These are phyloP conservation scores for Taenioides sp. DNA, from an alignment of 2,797 vertebrate species.

Conservation along the genomic window DNA sequence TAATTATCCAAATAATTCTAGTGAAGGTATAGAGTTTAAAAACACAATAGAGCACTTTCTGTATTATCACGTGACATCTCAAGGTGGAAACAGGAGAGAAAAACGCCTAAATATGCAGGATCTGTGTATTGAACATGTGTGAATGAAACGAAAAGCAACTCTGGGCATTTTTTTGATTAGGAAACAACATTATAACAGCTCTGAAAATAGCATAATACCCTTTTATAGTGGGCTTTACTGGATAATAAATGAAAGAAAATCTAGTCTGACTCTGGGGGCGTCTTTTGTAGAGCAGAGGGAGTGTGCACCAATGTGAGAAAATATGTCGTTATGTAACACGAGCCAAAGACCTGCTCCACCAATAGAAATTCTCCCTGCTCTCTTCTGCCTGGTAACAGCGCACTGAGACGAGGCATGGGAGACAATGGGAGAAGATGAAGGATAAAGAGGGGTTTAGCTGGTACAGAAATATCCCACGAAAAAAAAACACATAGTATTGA, in stretches of 20 bases:
- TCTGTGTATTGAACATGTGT: too few species aligned
- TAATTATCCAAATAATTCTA: too few species aligned
- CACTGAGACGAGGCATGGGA: constrained; percentile 28
- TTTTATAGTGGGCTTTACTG: neutral
- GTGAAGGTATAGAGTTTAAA: too few species aligned
- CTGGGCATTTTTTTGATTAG: too few species aligned
- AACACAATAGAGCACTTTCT: too few species aligned
- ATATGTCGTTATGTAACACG: constrained; percentile 59
- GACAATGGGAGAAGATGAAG: constrained; percentile 19
- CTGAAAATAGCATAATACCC: too few species aligned
- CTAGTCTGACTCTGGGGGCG: constrained; percentile 31
- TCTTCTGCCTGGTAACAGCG: constrained; percentile 74
- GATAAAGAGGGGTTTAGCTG: neutral
- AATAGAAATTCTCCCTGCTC: constrained; percentile 64
- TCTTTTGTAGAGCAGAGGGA: constrained; percentile 49
- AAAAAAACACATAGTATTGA: neutral
- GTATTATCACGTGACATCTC: too few species aligned
- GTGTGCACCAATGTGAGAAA: constrained; percentile 46
- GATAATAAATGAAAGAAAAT: neutral
- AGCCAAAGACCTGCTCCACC: constrained; percentile 62
- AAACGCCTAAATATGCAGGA: too few species aligned
- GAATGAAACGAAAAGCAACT: too few species aligned
- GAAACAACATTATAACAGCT: too few species aligned
- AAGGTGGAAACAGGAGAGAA: too few species aligned
- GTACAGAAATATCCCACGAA: constrained; percentile 20